Conservation (phyloP, 2,113 vertebrate genomes). For the Sylvia atricapilla region DNA sequence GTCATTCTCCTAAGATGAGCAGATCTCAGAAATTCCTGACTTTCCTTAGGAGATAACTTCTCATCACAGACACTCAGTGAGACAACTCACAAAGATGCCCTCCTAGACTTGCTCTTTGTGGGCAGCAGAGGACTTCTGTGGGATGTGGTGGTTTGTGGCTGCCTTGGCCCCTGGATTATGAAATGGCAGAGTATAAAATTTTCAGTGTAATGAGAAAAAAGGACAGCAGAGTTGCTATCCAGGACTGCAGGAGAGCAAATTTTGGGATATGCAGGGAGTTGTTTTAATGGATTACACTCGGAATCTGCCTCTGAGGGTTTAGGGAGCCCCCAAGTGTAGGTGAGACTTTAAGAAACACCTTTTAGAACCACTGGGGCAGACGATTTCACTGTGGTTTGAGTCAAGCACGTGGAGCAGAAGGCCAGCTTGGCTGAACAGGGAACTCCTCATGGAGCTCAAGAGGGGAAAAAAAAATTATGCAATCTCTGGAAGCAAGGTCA, state of each 20-base stretch:
- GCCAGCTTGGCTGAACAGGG: background rate
- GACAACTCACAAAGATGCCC: too few species aligned
- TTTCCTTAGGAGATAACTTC: background rate
- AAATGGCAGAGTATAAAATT: background rate
- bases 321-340: background rate
- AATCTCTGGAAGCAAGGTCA: background rate
- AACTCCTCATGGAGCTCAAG: background rate
- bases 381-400: background rate
- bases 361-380: background rate
- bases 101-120: too few species aligned
- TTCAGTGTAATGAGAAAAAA: background rate
- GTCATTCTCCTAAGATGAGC: background rate
- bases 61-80: background rate
- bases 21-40: background rate
- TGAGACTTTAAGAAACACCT: background rate
- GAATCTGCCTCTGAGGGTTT: background rate
- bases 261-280: background rate
- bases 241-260: background rate
- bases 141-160: background rate
- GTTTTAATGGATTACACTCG: background rate
- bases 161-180: accelerated
- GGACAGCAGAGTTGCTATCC: background rate
- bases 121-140: background rate
- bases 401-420: background rate
- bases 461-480: background rate